Percentiles rank a stretch among this genome's conserved stretches.
phyloP scores from a whole-genome alignment of 1,140 invertebrate genomes.

The Dreissena polymorpha region DNA sequence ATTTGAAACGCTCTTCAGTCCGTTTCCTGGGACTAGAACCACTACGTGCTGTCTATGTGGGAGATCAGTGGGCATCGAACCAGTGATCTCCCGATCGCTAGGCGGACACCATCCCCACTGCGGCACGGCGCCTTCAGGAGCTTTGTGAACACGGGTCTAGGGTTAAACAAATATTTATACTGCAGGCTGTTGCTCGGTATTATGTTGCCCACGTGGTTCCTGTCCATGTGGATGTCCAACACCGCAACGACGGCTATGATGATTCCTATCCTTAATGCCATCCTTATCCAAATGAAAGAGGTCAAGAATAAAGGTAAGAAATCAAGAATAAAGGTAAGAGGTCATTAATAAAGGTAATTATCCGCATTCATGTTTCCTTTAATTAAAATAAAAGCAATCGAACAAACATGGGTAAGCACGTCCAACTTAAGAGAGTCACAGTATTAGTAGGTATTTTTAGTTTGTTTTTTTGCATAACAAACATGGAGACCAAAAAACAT shows the following conservation, averaged over 20 bases:
- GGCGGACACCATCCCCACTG: no score
- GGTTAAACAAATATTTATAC: background rate
- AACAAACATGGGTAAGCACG: background rate
- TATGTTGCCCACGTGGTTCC: constrained; percentile 78
- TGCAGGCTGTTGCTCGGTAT: constrained; percentile 77
- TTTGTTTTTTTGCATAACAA: no score
- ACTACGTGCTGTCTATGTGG: no score
- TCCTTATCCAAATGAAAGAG: constrained; percentile 65
- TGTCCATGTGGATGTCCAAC: constrained; percentile 81
- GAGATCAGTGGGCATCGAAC: no score
- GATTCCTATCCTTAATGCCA: constrained; percentile 77
- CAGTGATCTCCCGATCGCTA: no score
- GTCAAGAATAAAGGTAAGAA: constrained; percentile 45
- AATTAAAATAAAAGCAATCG: background rate
- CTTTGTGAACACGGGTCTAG: no score
- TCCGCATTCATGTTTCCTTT: background rate
- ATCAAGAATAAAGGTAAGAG: constrained; percentile 62
- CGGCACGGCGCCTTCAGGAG: no score
- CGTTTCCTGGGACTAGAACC: no score
- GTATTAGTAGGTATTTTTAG: no score
- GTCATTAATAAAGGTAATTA: constrained; percentile 26
- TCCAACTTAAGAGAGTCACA: no score
- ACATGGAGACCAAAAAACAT: no score
- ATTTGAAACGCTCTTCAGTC: no score
- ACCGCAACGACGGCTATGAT: constrained; percentile 79